Conservation (phyloP, 2,113 vertebrate species). For the Chaetops frenatus region DNA sequence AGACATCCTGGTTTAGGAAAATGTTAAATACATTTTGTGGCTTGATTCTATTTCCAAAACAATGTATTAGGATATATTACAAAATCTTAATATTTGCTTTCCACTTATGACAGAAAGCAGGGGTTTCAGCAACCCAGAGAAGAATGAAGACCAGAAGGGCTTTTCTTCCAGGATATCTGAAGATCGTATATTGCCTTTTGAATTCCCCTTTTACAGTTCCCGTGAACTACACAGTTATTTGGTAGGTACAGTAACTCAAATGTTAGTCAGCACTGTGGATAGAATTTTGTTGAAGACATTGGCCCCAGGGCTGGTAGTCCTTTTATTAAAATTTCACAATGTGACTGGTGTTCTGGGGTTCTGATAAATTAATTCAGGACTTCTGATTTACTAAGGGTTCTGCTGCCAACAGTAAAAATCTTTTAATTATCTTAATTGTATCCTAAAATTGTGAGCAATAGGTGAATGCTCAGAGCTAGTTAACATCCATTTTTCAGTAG, state of each 20-base stretch:
- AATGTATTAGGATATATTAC: background rate
- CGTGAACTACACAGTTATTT: constrained; percentile 55
- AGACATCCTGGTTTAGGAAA: background rate
- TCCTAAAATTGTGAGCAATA: background rate
- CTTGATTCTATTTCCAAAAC: background rate
- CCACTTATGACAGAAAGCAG: background rate
- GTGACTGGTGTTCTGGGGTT: background rate
- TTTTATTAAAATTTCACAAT: background rate
- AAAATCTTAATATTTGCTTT: background rate
- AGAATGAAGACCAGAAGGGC: constrained; percentile 1
- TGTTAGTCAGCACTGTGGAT: background rate
- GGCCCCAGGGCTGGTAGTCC: background rate
- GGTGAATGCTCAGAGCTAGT: background rate
- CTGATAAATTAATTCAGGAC: background rate
- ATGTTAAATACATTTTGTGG: background rate
- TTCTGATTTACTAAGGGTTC: background rate
- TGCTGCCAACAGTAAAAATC: background rate
- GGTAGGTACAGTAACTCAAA: constrained; percentile 66
- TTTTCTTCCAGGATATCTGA: constrained; percentile 34
- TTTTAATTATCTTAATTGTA: background rate
- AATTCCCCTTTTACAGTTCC: constrained; percentile 63
- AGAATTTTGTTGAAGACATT: background rate
- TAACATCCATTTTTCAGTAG: background rate
- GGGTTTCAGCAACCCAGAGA: background rate
- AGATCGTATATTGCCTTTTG: constrained; percentile 65